Percentiles rank a stretch among this genome's conserved stretches.
phyloP scores from a whole-genome alignment of 2,113 vertebrate genomes.

The Centropus unirufus region DNA sequence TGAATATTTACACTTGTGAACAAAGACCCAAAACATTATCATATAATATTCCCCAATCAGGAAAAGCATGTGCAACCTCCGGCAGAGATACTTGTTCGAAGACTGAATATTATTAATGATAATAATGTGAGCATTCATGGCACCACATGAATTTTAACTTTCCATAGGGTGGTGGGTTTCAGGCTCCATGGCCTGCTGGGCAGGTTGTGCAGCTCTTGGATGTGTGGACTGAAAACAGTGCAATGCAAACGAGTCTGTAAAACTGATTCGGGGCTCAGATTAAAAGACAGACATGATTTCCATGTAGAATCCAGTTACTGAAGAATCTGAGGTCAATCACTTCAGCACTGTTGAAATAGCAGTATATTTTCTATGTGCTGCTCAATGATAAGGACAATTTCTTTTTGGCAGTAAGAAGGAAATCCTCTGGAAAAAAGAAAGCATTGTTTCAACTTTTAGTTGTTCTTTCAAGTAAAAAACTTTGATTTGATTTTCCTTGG shows the following conservation, averaged over 20 bases:
- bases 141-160: not conserved
- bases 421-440: not conserved
- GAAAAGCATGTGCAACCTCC: not conserved
- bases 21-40: accelerated
- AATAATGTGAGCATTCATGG: not conserved
- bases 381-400: not conserved
- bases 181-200: not conserved
- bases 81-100: not conserved
- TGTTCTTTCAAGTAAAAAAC: too few species aligned
- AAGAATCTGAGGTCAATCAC: not conserved
- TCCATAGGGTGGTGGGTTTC: not conserved
- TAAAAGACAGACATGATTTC: not conserved
- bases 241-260: not conserved
- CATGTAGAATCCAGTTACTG: not conserved
- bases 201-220: not conserved
- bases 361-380: not conserved
- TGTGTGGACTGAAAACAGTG: not conserved
- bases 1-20: not conserved
- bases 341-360: not conserved
- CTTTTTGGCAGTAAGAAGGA: not conserved
- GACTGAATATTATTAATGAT: not conserved
- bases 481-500: not conserved
- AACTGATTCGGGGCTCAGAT: not conserved
- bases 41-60: not conserved
- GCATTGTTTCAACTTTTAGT: not conserved